Base-by-base conservation (phyloP, 2,113 vertebrate species). In the Cebidichthys violaceus region DNA sequence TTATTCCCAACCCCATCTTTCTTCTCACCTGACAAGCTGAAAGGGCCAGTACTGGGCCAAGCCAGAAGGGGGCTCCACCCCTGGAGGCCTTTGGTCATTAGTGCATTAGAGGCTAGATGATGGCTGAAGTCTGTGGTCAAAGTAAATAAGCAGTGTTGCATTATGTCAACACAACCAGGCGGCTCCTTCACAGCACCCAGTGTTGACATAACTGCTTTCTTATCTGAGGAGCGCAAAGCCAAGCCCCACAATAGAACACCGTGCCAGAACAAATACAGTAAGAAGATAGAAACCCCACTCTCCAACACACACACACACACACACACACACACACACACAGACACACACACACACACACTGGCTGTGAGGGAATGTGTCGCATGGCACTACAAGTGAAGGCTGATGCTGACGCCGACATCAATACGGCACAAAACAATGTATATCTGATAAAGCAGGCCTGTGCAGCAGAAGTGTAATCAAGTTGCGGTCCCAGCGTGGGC, bases 181-280 rank as follows among this genome's bases (percentile, higher is more conserved):
- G 82, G 92, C 89, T 93, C 84, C 90, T 93, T 93, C 90, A 87
- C 81, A 92, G 91, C 85, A 65, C 79, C 83, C 88, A 62, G 31
- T 94, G 93, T 94, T 94, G 93, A 94, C 89, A 93, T 90, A 94
- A 92, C 86, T 90, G 89, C 88, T 86, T 86, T 90, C 92, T 94
- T 93, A 93, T 93, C 90, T 89, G 87, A 86, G 83, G 79, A 86
- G 87, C 67, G 87, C 84, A 85, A 92, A 91, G 84, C 84, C 84
- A 59, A 65, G 84, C 71, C 85, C 86, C 84, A 85, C 91, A 88
- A 92, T 86, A 82, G 83, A 91, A 71, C 70, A 47, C 79, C 41
- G 70, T 88, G 90, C 92, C 92, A 94, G 89, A 93, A 86, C 90
- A 93, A 94, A 94, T 93, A 93, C 92, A 83, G 88, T 83, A 84